These are phyloP conservation scores for Amblyjoppa proteus DNA, from an alignment of 2,888 invertebrate species.

Conservation along the genomic window DNA sequence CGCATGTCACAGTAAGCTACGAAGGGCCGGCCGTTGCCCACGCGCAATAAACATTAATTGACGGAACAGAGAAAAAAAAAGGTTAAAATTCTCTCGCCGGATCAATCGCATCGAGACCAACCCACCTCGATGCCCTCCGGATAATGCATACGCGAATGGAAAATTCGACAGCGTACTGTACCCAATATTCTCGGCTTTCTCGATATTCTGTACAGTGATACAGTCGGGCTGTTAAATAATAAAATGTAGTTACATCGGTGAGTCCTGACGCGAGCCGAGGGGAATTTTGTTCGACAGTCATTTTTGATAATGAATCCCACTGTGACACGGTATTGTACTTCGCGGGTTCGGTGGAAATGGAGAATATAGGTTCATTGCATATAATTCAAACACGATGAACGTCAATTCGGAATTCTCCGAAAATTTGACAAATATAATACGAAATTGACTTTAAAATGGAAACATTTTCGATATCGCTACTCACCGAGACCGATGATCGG, in stretches of 20 bases:
- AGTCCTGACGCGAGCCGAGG: not conserved
- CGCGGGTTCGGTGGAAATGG: slow-evolving; percentile 4
- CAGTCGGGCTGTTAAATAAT: slow-evolving; percentile 17
- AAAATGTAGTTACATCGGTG: slow-evolving; percentile 23
- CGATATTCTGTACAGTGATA: not conserved
- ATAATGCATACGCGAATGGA: slow-evolving; percentile 7
- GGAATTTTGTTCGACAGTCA: not conserved
- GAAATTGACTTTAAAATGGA: not conserved
- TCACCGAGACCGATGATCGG: slow-evolving; percentile 75
- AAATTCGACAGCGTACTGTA: slow-evolving; percentile 18
- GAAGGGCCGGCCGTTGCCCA: not conserved
- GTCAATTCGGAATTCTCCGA: not conserved
- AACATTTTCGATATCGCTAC: slow-evolving; percentile 21
- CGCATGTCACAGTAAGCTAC: not conserved
- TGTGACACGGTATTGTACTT: not conserved
- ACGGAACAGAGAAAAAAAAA: not conserved
- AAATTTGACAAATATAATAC: not conserved
- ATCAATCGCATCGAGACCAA: not conserved
- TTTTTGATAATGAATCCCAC: not conserved
- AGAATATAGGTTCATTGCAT: not conserved
- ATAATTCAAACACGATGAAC: slow-evolving; percentile 31
- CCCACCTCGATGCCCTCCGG: not conserved
- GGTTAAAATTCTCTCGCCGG: not conserved
- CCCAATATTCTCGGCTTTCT: not conserved
- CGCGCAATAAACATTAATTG: slow-evolving; percentile 11